phyloP scores from a whole-genome alignment of 2,797 vertebrate genomes.

The Stomatorhinus walkeri region DNA sequence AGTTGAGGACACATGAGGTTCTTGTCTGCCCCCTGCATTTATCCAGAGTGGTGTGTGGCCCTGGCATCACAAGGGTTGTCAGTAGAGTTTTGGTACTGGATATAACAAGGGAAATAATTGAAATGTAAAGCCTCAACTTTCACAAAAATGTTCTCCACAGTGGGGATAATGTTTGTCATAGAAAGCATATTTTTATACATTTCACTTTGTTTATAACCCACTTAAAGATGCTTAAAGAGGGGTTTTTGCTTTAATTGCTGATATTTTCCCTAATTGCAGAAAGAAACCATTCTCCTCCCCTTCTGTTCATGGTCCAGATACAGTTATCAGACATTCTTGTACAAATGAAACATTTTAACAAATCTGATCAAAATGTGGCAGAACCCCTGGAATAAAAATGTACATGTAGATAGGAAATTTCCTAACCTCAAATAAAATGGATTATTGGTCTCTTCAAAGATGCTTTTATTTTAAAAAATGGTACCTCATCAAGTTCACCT shows the following conservation, averaged over 20 bases:
- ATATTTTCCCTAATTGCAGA: neutral
- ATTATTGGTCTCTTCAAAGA: neutral
- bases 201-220: neutral
- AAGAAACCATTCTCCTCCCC: neutral
- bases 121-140: neutral
- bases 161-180: neutral
- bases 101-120: neutral
- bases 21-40: neutral
- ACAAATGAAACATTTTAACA: conserved; percentile 6
- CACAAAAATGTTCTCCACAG: neutral
- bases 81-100: neutral
- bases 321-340: neutral
- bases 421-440: neutral
- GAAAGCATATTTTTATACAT: neutral
- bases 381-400: neutral
- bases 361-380: neutral
- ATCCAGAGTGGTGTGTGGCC: neutral
- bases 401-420: neutral
- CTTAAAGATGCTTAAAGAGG: neutral
- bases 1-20: neutral
- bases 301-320: neutral
- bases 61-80: neutral
- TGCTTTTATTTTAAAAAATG: conserved; percentile 6
- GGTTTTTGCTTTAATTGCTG: neutral
- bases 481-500: conserved; percentile 16